Conservation (phyloP, 2,888 invertebrate genomes). For the Tetragnatha montana region DNA sequence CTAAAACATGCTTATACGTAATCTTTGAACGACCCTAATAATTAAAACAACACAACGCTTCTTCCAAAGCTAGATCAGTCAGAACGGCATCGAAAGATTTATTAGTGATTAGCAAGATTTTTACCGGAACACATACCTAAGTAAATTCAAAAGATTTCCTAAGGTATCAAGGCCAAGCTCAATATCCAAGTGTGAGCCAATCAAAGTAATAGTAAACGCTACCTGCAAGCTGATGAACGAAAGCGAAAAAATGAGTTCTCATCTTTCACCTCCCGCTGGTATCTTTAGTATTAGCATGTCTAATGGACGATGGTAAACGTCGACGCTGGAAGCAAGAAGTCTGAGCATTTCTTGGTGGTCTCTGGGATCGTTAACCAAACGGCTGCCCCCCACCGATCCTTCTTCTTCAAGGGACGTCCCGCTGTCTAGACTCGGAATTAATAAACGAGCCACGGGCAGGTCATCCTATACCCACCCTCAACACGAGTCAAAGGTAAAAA, state of each 20-base stretch:
- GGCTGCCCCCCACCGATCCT: conserved; percentile 34
- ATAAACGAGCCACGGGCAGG: conserved; percentile 52
- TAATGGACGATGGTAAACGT: conserved; percentile 39
- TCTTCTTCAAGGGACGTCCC: conserved; percentile 45
- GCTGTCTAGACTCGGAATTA: conserved; percentile 52
- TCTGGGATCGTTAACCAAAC: conserved; percentile 51
- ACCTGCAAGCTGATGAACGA: background rate
- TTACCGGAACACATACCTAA: too few species aligned
- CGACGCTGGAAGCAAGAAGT: conserved; percentile 13
- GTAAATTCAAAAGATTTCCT: too few species aligned
- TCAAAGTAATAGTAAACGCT: conserved; percentile 7
- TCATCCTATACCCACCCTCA: conserved; percentile 37
- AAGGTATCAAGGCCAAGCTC: too few species aligned
- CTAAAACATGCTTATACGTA: too few species aligned
- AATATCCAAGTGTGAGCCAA: background rate
- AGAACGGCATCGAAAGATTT: too few species aligned
- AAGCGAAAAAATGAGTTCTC: conserved; percentile 19
- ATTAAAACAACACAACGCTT: too few species aligned
- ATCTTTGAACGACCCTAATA: too few species aligned
- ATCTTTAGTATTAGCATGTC: conserved; percentile 63
- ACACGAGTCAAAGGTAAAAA: background rate
- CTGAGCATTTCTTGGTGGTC: conserved; percentile 47
- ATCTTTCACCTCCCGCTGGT: conserved; percentile 61
- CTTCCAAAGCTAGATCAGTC: too few species aligned
- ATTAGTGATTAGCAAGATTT: too few species aligned